phyloP scores from a whole-genome alignment of 1,140 invertebrate species.

The Eumaeus atala region DNA sequence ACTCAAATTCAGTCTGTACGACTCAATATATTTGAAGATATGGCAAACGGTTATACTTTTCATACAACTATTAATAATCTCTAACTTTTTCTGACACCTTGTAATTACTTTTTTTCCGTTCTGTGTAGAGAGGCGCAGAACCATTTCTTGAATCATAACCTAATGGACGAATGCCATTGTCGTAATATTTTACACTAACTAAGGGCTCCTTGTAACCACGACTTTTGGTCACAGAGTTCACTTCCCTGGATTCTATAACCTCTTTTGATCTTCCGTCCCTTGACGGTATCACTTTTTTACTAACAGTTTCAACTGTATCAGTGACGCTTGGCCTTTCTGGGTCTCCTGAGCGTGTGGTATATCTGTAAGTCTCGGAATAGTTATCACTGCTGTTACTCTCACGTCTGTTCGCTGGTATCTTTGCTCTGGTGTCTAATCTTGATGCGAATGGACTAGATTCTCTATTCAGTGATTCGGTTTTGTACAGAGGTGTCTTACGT shows the following conservation, averaged over 20 bases:
- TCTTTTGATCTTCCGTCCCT: constrained; percentile 77
- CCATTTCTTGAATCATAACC: constrained; percentile 60
- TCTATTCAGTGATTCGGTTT: constrained; percentile 66
- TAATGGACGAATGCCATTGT: constrained; percentile 66
- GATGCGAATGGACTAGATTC: constrained; percentile 68
- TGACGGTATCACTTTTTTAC: constrained; percentile 78
- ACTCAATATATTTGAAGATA: constrained; percentile 48
- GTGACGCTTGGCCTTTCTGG: constrained; percentile 78
- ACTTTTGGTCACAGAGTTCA: constrained; percentile 80
- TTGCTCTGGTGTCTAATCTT: constrained; percentile 58
- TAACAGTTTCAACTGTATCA: constrained; percentile 80
- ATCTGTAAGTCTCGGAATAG: constrained; percentile 81
- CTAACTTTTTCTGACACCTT: constrained; percentile 68
- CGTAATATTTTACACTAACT: constrained; percentile 64
- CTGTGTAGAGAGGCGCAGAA: constrained; percentile 44
- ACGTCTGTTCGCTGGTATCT: constrained; percentile 65
- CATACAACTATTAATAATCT: constrained; percentile 53
- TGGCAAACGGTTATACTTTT: constrained; percentile 48
- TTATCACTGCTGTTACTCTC: constrained; percentile 80
- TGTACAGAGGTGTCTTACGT: constrained; percentile 61
- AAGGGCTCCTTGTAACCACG: constrained; percentile 70
- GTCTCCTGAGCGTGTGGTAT: constrained; percentile 78
- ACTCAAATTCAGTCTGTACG: constrained; percentile 55
- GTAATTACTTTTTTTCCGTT: constrained; percentile 67
- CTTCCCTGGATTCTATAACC: constrained; percentile 80